A percentile compares a stretch with the other conserved stretches of the same genome.
Conservation (phyloP, 2,113 vertebrate genomes). For the Poecile atricapillus region DNA sequence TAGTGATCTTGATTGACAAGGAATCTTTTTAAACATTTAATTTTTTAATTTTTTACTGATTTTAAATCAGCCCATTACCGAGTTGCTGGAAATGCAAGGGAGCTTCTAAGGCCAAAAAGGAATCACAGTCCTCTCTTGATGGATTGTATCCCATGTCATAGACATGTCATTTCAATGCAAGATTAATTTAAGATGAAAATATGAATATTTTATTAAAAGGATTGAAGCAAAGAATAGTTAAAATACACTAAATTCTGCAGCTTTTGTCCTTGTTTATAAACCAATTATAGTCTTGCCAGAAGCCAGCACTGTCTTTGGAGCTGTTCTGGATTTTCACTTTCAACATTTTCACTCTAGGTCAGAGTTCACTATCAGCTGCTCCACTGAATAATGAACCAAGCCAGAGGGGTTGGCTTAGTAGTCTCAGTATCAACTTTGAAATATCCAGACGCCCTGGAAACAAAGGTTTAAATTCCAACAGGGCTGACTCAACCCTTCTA, state of each 20-base stretch:
- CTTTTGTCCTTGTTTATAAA: conserved; percentile 6
- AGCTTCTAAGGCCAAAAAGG: neutral
- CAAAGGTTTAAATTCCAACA: conserved; percentile 63
- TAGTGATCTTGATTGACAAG: neutral
- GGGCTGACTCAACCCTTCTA: conserved; percentile 33
- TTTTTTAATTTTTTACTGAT: neutral
- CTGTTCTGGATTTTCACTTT: neutral
- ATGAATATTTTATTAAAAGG: neutral
- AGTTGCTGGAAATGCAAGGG: neutral
- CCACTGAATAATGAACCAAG: conserved; percentile 39
- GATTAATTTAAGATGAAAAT: neutral
- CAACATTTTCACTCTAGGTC: conserved; percentile 26
- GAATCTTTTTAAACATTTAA: neutral
- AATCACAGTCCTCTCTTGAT: neutral
- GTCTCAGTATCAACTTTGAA: conserved; percentile 54
- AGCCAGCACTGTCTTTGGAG: neutral
- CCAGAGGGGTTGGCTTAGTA: conserved; percentile 47
- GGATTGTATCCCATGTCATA: neutral
- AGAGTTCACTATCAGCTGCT: conserved; percentile 29
- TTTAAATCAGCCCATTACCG: neutral
- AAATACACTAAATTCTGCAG: neutral
- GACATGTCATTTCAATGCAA: neutral
- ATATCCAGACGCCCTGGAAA: conserved; percentile 39
- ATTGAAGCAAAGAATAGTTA: neutral
- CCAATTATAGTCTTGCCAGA: neutral